phyloP scores from a whole-genome alignment of 2,113 vertebrate species.

The Chloropsis cyanopogon region DNA sequence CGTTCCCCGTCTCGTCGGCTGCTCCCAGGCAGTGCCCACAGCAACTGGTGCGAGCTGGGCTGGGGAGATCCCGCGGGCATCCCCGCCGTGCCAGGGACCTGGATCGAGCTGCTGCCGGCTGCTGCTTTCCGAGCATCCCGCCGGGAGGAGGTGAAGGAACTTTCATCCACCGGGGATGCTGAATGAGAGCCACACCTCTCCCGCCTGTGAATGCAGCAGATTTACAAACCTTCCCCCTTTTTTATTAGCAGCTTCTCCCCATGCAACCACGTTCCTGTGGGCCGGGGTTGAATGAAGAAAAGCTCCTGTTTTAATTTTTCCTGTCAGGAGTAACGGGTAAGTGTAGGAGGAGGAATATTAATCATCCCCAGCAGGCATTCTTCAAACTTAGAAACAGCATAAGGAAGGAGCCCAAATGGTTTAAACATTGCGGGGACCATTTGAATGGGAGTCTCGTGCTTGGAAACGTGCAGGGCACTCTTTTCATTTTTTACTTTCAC shows the following conservation, averaged over 20 bases:
- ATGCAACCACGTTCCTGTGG: constrained; percentile 22
- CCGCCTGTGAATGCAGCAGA: background rate
- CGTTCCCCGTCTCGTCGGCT: background rate
- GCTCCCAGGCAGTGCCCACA: constrained; percentile 55
- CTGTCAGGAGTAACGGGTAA: constrained; percentile 56
- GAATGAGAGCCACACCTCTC: constrained; percentile 49
- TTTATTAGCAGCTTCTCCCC: constrained; percentile 9
- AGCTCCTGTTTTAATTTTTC: constrained; percentile 54
- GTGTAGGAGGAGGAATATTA: constrained; percentile 54
- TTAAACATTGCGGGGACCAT: constrained; percentile 38
- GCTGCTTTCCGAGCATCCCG: background rate
- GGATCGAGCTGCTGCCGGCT: background rate
- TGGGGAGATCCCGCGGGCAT: background rate
- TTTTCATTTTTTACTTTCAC: background rate
- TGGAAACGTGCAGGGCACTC: constrained; percentile 18
- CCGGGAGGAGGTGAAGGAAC: background rate
- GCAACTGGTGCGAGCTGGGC: constrained; percentile 18
- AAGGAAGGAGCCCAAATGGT: constrained; percentile 59
- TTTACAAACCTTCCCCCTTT: constrained; percentile 6
- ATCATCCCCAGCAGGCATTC: constrained; percentile 48
- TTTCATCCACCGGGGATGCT: background rate
- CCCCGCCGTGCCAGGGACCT: background rate
- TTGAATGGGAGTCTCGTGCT: constrained; percentile 53
- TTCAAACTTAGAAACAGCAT: constrained; percentile 48
- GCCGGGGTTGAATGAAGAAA: constrained; percentile 52